Evolutionary conservation across 1,140 invertebrate genomes (phyloP).

Genomic region (Tetramorium simillimum): DNA sequence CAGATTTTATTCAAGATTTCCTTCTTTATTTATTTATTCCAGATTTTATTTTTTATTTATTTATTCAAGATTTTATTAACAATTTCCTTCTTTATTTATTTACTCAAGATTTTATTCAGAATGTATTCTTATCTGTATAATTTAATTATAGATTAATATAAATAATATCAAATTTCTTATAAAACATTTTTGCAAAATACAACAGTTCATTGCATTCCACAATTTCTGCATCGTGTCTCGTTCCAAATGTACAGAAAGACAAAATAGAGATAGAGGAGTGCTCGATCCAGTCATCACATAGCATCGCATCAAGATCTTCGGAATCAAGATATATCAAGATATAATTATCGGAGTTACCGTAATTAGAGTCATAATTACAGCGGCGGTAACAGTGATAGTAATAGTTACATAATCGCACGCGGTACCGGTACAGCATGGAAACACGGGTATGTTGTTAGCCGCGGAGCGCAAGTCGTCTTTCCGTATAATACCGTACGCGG

Average conservation of each 20-base stretch:
- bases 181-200: background rate
- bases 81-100: too few species aligned
- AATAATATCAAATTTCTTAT: background rate
- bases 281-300: conserved; percentile 30
- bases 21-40: too few species aligned
- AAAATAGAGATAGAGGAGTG: background rate
- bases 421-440: background rate
- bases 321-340: conserved; percentile 24
- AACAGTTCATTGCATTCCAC: background rate
- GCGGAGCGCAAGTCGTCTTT: conserved; percentile 38
- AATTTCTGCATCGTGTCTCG: background rate
- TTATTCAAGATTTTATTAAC: too few species aligned
- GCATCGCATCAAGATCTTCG: conserved; percentile 45
- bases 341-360: conserved; percentile 56
- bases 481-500: conserved; percentile 18
- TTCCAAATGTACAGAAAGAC: background rate
- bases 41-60: too few species aligned
- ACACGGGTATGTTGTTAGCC: conserved; percentile 42
- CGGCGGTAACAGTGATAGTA: conserved; percentile 30
- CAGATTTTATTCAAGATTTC: too few species aligned
- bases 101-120: too few species aligned
- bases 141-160: background rate
- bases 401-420: conserved; percentile 28
- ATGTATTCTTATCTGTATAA: background rate
- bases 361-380: conserved; percentile 56